Evolutionary conservation across 2,797 vertebrate genomes (phyloP).

Genomic region (Caiman crocodilus): DNA sequence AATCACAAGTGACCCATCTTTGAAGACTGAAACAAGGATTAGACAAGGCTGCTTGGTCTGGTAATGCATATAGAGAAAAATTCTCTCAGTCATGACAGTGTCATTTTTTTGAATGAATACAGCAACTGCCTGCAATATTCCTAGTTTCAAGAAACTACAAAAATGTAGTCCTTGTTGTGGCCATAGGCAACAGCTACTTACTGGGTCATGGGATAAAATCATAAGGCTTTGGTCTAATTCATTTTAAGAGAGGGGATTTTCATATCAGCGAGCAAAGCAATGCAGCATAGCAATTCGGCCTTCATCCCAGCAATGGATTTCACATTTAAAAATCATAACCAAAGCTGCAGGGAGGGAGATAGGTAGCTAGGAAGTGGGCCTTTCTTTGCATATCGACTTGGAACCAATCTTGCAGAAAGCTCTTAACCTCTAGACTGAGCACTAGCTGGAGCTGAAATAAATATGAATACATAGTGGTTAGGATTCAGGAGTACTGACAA

Average conservation of each 20-base stretch:
- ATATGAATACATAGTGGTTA: conserved; percentile 43
- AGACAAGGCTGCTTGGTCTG: conserved; percentile 31
- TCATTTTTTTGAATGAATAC: background rate
- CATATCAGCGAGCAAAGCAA: conserved; percentile 27
- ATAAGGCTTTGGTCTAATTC: conserved; percentile 39
- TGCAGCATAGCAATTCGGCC: conserved; percentile 44
- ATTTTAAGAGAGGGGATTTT: conserved; percentile 51
- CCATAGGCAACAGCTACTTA: conserved; percentile 45
- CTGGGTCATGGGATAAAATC: conserved; percentile 46
- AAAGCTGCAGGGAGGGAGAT: conserved; percentile 58
- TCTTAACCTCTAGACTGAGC: conserved; percentile 39
- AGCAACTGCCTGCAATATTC: conserved; percentile 6
- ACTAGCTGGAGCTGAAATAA: conserved; percentile 32
- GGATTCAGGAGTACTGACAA: background rate
- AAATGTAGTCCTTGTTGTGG: conserved; percentile 1
- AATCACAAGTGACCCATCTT: background rate
- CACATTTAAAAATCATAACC: conserved; percentile 51
- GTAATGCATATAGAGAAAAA: conserved; percentile 8
- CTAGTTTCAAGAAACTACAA: background rate
- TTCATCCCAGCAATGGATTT: conserved; percentile 38
- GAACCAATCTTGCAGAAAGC: conserved; percentile 50
- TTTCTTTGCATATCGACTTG: conserved; percentile 35
- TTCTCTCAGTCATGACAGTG: conserved; percentile 22
- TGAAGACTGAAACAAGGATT: conserved; percentile 26
- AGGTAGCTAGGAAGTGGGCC: conserved; percentile 36